Evolutionary conservation across 1,140 invertebrate genomes (phyloP).

Genomic region (Eurytemora carolleeae): DNA sequence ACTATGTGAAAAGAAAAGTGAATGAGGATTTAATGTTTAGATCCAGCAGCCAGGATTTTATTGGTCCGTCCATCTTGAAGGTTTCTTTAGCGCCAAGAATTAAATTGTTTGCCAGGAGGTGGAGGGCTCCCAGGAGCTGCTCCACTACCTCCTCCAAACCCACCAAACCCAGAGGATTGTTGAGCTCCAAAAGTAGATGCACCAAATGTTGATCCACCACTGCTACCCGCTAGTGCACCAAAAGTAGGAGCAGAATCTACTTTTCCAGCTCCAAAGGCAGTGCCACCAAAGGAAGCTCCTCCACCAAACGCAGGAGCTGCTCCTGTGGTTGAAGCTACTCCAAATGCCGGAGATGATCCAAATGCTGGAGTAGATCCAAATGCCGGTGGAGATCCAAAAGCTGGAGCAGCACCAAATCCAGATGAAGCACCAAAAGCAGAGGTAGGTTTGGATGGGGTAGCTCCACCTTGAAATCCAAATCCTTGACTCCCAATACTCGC

Average conservation of each 20-base stretch:
- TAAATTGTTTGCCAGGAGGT: background rate
- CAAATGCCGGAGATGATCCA: background rate
- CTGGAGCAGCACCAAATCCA: background rate
- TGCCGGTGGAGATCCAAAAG: background rate
- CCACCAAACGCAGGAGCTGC: too few species aligned
- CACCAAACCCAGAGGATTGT: background rate
- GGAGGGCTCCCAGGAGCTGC: background rate
- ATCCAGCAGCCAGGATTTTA: too few species aligned
- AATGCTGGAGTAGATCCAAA: background rate
- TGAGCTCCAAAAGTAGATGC: background rate
- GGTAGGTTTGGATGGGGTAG: background rate
- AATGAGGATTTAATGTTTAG: too few species aligned
- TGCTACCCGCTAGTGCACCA: background rate
- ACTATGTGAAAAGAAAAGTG: too few species aligned
- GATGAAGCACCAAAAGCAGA: too few species aligned
- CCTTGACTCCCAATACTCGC: background rate
- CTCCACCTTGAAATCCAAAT: background rate
- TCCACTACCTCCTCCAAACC: background rate
- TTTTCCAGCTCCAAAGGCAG: too few species aligned
- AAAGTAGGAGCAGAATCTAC: background rate
- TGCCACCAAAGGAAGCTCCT: too few species aligned
- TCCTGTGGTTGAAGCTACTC: too few species aligned
- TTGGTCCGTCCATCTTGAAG: too few species aligned
- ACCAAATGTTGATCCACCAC: background rate
- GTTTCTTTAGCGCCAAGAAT: background rate